Evolutionary conservation across 2,888 invertebrate species (phyloP).

Genomic region (Escarpia spicata): DNA sequence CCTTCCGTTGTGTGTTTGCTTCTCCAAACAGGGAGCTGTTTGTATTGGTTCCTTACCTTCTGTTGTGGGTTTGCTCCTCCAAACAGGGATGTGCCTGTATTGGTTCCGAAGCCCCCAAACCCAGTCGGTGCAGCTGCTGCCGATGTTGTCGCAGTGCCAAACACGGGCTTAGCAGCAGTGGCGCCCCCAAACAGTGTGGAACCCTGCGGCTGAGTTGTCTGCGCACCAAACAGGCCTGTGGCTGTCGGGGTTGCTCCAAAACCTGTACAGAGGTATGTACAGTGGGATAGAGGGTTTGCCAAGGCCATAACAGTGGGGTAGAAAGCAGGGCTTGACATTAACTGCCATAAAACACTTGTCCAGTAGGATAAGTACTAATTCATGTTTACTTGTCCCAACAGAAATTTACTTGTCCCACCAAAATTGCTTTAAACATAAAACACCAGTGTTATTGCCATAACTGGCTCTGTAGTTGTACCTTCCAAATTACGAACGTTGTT

Average conservation of each 20-base stretch:
- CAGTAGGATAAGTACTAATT: no score
- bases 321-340: no score
- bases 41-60: constrained; percentile 27
- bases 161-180: constrained; percentile 38
- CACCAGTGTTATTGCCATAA: no score
- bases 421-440: no score
- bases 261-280: neutral
- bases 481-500: no score
- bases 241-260: neutral
- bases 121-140: constrained; percentile 52
- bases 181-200: constrained; percentile 12
- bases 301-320: no score
- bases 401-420: no score
- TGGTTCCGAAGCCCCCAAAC: constrained; percentile 39
- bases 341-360: no score
- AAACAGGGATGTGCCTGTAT: constrained; percentile 35
- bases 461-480: no score
- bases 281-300: neutral
- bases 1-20: no score
- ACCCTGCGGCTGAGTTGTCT: neutral
- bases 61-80: constrained; percentile 31
- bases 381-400: no score
- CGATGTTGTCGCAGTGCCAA: constrained; percentile 44
- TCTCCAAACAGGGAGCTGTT: no score
- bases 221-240: constrained; percentile 19